Base-by-base conservation (phyloP, 1,140 invertebrate genomes). In the Stegodyphus mimosarum region DNA sequence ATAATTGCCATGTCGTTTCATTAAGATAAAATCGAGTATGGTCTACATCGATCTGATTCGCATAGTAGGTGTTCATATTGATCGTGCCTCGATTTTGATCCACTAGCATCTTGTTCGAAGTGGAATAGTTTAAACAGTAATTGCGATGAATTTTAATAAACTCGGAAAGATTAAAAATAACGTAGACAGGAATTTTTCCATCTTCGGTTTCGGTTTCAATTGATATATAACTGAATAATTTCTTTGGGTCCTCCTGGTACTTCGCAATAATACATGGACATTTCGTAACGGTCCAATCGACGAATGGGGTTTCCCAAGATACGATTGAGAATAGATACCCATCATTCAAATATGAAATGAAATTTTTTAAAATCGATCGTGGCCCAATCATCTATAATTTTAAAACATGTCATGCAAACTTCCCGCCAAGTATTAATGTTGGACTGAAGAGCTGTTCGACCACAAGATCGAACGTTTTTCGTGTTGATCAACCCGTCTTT, bases 41-140 rank as follows among this genome's bases (percentile, higher is more conserved):
- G 53, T 63, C 13, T 13, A 17, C 3, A 0, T n/a, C 9, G 9
- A 9, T 17, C 0, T 72, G 48, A 48, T 73, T 52, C 4, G n/a
- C 48, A 0, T 48, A 5, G 6, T 48, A n/a, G n/a, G n/a, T n/a
- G n/a, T n/a, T 60, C 4, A 83, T 17, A 52, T 83, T 83, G n/a
- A 83, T 83, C 9, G 79, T 83, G 4, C 79, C 79, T 10, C 79
- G 79, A 17, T 49, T 70, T 6, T 63, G 33, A n/a, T 83, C 49
- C 0, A 83, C 79, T 6, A 83, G 17, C 55, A 83, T 64, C 18
- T 66, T 53, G 33, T 83, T 72, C 0, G 52, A 1, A 11, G 52
- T 80, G 33, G 55, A 2, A 10, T 17, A 9, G 48, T 48, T 7
- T 6, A 7, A 15, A 18, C n/a, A 33, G 2, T 6, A 17, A 7